A percentile compares a stretch with the other conserved stretches of the same genome.
phyloP scores from a whole-genome alignment of 2,797 vertebrate genomes.

The Thripadectes ignobilis region DNA sequence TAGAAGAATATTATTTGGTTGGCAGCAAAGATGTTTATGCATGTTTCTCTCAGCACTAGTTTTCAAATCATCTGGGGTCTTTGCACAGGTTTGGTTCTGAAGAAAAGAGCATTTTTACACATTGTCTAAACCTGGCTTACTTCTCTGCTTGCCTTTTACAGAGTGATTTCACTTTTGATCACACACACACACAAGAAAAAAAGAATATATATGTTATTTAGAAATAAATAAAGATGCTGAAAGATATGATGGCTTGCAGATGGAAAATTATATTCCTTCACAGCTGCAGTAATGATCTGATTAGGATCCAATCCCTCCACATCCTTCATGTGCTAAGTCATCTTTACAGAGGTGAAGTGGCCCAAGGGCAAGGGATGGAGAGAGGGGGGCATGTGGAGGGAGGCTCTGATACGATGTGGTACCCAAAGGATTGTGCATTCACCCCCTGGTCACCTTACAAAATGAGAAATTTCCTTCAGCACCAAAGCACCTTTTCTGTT shows the following conservation, averaged over 20 bases:
- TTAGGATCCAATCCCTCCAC: slow-evolving; percentile 34
- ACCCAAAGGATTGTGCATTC: background rate
- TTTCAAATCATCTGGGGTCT: background rate
- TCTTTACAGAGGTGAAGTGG: background rate
- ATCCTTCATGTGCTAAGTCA: slow-evolving; percentile 35
- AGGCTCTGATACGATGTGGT: background rate
- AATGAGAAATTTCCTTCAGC: background rate
- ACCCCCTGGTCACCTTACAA: background rate
- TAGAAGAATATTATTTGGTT: background rate
- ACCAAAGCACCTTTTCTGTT: background rate
- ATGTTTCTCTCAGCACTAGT: background rate
- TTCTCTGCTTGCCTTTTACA: background rate
- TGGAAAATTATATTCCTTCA: background rate
- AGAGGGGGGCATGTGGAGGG: background rate
- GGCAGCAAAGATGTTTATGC: background rate
- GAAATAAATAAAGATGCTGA: slow-evolving; percentile 23
- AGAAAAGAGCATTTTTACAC: background rate
- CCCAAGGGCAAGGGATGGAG: background rate
- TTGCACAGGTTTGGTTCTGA: background rate
- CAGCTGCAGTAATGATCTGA: slow-evolving; percentile 52
- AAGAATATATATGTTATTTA: background rate
- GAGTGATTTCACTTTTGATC: background rate
- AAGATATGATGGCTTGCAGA: background rate
- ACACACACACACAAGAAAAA: background rate
- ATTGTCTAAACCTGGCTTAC: background rate